Conservation (phyloP, 1,140 invertebrate genomes). For the Metaphire vulgaris region DNA sequence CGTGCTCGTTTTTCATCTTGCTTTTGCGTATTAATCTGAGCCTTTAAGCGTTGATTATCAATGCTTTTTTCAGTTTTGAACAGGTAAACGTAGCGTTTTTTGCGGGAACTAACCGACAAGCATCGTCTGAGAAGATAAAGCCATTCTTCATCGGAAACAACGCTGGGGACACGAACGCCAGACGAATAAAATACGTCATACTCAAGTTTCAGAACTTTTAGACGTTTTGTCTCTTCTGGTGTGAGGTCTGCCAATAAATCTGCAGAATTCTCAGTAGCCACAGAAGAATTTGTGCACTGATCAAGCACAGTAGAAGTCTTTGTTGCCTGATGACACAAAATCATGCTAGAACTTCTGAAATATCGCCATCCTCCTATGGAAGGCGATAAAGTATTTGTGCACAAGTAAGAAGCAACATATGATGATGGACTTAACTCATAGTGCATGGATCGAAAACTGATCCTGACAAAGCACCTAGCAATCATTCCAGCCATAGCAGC, state of each 20-base stretch:
- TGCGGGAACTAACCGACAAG: not conserved
- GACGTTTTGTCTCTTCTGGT: slow-evolving; percentile 11
- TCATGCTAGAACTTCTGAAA: not conserved
- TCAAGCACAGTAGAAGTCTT: not conserved
- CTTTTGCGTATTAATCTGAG: not conserved
- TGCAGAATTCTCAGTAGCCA: not conserved
- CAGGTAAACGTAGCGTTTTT: slow-evolving; percentile 17
- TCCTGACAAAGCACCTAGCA: not conserved
- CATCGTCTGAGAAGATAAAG: slow-evolving; percentile 4
- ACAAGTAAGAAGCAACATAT: not conserved
- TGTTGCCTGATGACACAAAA: not conserved
- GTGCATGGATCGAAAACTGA: too few species aligned
- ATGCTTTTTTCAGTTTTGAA: slow-evolving; percentile 17
- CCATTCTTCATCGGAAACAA: slow-evolving; percentile 22
- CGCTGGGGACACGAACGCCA: slow-evolving; percentile 7
- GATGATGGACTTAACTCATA: not conserved
- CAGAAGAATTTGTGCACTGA: too few species aligned
- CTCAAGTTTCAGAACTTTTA: slow-evolving; percentile 21
- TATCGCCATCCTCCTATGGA: not conserved
- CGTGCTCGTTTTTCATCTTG: slow-evolving; percentile 1
- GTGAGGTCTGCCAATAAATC: not conserved
- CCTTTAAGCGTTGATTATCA: not conserved
- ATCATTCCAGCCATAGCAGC: slow-evolving; percentile 12
- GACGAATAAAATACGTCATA: slow-evolving; percentile 14
- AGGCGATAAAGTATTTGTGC: not conserved